Base-by-base conservation (phyloP, 2,888 invertebrate species). In the Eupithecia exiguata region DNA sequence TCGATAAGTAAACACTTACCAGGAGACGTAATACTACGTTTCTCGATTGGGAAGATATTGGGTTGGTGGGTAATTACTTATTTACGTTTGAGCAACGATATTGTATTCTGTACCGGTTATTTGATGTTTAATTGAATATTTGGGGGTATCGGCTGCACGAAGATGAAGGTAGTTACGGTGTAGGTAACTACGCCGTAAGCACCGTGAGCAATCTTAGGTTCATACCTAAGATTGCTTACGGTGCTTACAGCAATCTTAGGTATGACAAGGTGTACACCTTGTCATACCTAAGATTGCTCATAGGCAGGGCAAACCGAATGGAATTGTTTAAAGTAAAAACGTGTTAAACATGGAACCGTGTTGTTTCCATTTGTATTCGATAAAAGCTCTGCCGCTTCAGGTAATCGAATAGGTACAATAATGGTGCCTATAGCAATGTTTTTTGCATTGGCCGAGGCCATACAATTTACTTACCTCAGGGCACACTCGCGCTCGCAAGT, bases 1-100 rank as follows among this genome's bases (percentile, higher is more conserved):
- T 58, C 58, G 25, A 58, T 58, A 58, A 25, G 21, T 58, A 58
- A 58, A 58, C 58, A 58, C 14, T 58, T 58, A 25, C 53, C 58
- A 5, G 5, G 58, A 14, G 5, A 58, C 12, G 25, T 58, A 58
- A 58, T 6, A 58, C 21, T 25, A 58, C 25, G 58, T 58, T 58
- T 58, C 58, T 25, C 49, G 49, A 25, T 58, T 58, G 14, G 21
- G n/a, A 49, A 53, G 21, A 53, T 53, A 49, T 53, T 53, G 10
- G 21, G 49, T 53, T 53, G n/a, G 21, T 10, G 12, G 21, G 21
- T 58, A 58, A 53, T 53, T 53, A 21, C 21, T 21, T 25, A 58
- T 58, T 53, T 21, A 21, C 58, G 58, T 58, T 58, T 58, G 53
- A 21, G 53, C 25, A 58, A 25, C 25, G 21, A 58, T 25, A 58